These are phyloP conservation scores for Echeneis naucrates DNA, from an alignment of 2,797 vertebrate species.

Conservation along the genomic window DNA sequence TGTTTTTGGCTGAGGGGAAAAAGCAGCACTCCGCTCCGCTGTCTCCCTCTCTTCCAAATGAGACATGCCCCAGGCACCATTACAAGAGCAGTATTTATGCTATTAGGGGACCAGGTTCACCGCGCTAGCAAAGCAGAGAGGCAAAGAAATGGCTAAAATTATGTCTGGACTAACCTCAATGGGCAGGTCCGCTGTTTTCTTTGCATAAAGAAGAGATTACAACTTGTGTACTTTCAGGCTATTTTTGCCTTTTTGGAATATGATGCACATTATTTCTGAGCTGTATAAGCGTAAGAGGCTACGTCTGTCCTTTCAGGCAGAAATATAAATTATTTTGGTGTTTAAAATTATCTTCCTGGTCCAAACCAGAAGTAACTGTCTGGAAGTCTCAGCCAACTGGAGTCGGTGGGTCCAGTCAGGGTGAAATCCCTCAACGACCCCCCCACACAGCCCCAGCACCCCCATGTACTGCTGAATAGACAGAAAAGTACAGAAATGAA, in stretches of 20 bases:
- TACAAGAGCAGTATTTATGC: conserved; percentile 74
- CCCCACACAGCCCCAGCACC: conserved; percentile 45
- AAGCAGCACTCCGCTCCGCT: conserved; percentile 47
- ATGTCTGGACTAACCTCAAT: conserved; percentile 67
- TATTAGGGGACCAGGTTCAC: conserved; percentile 68
- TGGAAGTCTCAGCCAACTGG: conserved; percentile 41
- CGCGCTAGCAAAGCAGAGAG: conserved; percentile 47
- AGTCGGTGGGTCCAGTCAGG: conserved; percentile 59
- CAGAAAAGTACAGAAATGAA: conserved; percentile 86
- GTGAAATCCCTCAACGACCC: conserved; percentile 53
- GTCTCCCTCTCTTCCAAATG: conserved; percentile 66
- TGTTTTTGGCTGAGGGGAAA: conserved; percentile 61
- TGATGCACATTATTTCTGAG: conserved; percentile 53
- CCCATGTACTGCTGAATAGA: conserved; percentile 85
- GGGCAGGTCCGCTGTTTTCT: conserved; percentile 68
- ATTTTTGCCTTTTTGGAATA: conserved; percentile 62
- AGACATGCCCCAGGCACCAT: conserved; percentile 69
- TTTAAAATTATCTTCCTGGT: conserved; percentile 64
- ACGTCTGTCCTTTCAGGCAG: conserved; percentile 38
- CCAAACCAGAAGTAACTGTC: conserved; percentile 61
- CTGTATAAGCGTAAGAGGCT: conserved; percentile 37
- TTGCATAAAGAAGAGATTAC: conserved; percentile 72
- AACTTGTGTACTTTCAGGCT: conserved; percentile 65
- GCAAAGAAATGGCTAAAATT: conserved; percentile 70
- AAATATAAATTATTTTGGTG: conserved; percentile 62